Percentiles rank a stretch among this genome's conserved stretches.
phyloP scores from a whole-genome alignment of 1,140 invertebrate species.

The Araneus ventricosus region DNA sequence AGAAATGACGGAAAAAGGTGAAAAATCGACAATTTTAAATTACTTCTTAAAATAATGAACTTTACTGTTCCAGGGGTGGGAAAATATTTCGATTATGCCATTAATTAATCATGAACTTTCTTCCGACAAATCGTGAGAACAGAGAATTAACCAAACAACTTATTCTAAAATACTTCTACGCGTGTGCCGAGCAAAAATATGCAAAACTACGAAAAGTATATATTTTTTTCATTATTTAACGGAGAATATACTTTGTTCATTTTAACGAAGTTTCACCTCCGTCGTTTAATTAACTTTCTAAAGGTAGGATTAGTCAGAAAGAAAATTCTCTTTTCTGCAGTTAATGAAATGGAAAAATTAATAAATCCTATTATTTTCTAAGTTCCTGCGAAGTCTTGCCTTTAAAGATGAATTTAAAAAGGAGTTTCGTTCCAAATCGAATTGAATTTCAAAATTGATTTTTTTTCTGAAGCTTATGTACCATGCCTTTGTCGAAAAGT shows the following conservation, averaged over 20 bases:
- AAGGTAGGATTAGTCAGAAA: slow-evolving; percentile 50
- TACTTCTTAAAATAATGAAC: slow-evolving; percentile 52
- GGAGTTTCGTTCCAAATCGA: slow-evolving; percentile 43
- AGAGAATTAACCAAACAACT: slow-evolving; percentile 70
- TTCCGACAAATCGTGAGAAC: slow-evolving; percentile 61
- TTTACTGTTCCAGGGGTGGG: slow-evolving; percentile 13
- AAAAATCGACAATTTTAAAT: slow-evolving; percentile 57
- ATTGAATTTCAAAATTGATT: slow-evolving; percentile 56
- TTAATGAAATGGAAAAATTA: slow-evolving; percentile 72
- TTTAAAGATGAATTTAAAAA: slow-evolving; percentile 55
- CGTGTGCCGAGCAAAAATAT: not conserved
- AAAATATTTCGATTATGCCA: slow-evolving; percentile 67
- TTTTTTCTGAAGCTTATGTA: slow-evolving; percentile 14
- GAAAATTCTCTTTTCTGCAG: slow-evolving; percentile 54
- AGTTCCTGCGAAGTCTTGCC: not conserved
- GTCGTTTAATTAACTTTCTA: slow-evolving; percentile 70
- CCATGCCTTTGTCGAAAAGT: slow-evolving; percentile 34
- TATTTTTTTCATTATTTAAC: slow-evolving; percentile 43
- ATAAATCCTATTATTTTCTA: slow-evolving; percentile 68
- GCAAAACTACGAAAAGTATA: slow-evolving; percentile 7
- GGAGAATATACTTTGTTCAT: slow-evolving; percentile 23
- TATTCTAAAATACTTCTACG: slow-evolving; percentile 28
- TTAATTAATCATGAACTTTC: slow-evolving; percentile 66
- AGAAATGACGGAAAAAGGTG: not conserved
- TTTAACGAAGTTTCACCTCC: slow-evolving; percentile 56